Percentiles rank a stretch among this genome's conserved stretches.
Conservation (phyloP, 2,797 vertebrate genomes). For the Aeoliscus strigatus region DNA sequence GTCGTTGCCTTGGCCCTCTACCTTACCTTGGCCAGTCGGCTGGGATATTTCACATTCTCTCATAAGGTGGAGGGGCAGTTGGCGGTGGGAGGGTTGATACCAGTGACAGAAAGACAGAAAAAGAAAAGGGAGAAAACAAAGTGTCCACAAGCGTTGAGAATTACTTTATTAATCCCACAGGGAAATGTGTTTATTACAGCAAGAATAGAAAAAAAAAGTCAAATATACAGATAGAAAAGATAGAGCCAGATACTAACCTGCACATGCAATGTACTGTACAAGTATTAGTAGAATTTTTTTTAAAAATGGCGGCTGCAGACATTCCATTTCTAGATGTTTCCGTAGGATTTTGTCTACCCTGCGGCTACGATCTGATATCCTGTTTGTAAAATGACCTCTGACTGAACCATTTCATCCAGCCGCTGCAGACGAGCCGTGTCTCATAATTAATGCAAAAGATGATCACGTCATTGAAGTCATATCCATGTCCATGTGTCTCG, state of each 20-base stretch:
- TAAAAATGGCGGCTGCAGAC: conserved; percentile 16
- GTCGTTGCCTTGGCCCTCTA: conserved; percentile 45
- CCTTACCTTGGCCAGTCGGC: conserved; percentile 34
- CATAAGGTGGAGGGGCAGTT: conserved; percentile 35
- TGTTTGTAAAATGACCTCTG: conserved; percentile 48
- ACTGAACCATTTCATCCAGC: conserved; percentile 53
- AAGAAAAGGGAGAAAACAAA: conserved; percentile 49
- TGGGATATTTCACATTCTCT: conserved; percentile 58
- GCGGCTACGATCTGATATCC: conserved; percentile 7
- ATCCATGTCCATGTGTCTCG: conserved; percentile 38
- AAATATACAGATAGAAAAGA: too few species aligned
- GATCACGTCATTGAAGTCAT: conserved; percentile 65
- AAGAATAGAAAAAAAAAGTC: too few species aligned
- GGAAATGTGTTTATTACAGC: too few species aligned
- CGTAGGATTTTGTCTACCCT: too few species aligned
- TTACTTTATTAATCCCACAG: conserved; percentile 25
- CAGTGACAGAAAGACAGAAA: conserved; percentile 35
- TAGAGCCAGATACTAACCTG: too few species aligned
- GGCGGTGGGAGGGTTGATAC: too few species aligned
- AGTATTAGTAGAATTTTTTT: too few species aligned
- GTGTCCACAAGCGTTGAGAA: conserved; percentile 55
- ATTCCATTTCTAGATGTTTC: conserved; percentile 34
- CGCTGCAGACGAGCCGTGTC: conserved; percentile 34
- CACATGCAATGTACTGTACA: too few species aligned
- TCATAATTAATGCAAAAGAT: conserved; percentile 64